phyloP scores from a whole-genome alignment of 2,797 vertebrate genomes.

The Smutsia temminckii region DNA sequence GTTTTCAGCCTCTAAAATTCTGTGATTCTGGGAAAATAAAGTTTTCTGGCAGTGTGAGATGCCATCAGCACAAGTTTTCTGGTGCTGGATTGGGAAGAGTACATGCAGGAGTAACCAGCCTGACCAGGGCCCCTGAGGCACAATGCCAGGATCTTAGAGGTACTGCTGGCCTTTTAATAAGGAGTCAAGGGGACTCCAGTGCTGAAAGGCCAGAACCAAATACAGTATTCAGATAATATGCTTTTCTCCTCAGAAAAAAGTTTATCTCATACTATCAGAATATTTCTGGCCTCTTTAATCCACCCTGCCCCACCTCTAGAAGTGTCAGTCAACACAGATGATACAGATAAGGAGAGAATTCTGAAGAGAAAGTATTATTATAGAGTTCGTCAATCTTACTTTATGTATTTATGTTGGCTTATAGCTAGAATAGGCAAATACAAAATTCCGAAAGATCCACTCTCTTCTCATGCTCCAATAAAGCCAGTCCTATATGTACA shows the following conservation, averaged over 20 bases:
- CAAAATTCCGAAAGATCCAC: not conserved
- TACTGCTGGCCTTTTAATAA: not conserved
- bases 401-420: constrained; percentile 36
- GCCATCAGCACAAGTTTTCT: not conserved
- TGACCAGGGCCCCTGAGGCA: not conserved
- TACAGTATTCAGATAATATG: constrained; percentile 6
- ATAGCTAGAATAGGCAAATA: constrained; percentile 50
- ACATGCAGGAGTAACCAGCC: no score
- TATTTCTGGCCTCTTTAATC: constrained; percentile 42
- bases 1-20: constrained; percentile 6
- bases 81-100: not conserved
- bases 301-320: not conserved
- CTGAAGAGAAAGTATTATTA: not conserved
- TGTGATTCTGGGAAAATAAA: constrained; percentile 17
- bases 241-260: not conserved
- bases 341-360: not conserved
- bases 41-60: not conserved
- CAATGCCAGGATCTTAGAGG: not conserved
- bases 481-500: not conserved
- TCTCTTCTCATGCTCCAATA: not conserved
- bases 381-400: constrained; percentile 36
- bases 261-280: not conserved
- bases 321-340: not conserved
- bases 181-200: not conserved
- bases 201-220: not conserved